Conservation (phyloP, 2,888 invertebrate species). For the Clitarchus hookeri region DNA sequence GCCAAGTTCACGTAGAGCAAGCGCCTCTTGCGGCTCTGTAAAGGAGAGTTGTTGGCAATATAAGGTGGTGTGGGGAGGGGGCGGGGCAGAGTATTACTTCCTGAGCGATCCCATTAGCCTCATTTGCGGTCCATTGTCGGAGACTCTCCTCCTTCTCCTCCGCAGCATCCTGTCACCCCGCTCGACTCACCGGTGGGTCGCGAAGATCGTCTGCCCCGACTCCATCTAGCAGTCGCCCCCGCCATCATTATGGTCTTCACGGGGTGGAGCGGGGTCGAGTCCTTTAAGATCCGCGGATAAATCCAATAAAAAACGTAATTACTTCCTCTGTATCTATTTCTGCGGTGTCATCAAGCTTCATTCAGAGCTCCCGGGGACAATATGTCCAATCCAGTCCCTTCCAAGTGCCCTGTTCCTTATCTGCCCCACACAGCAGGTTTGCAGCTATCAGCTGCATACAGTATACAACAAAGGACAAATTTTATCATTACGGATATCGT, state of each 20-base stretch:
- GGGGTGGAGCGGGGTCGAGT: not conserved
- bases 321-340: not conserved
- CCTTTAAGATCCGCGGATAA: not conserved
- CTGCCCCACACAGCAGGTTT: not conserved
- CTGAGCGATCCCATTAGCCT: too few species aligned
- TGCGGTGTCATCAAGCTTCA: not conserved
- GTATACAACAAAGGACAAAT: too few species aligned
- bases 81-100: too few species aligned
- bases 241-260: not conserved
- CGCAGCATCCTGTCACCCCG: not conserved
- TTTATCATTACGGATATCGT: too few species aligned
- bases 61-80: too few species aligned
- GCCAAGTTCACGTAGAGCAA: too few species aligned
- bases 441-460: not conserved
- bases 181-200: not conserved
- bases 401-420: not conserved
- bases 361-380: not conserved
- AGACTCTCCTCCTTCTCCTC: not conserved
- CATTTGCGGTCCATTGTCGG: too few species aligned
- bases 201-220: not conserved
- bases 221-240: not conserved
- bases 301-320: not conserved
- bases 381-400: not conserved
- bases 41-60: too few species aligned
- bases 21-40: too few species aligned